Percentiles rank a stretch among this genome's conserved stretches.
phyloP scores from a whole-genome alignment of 1,140 invertebrate species.

The Papilio xuthus region DNA sequence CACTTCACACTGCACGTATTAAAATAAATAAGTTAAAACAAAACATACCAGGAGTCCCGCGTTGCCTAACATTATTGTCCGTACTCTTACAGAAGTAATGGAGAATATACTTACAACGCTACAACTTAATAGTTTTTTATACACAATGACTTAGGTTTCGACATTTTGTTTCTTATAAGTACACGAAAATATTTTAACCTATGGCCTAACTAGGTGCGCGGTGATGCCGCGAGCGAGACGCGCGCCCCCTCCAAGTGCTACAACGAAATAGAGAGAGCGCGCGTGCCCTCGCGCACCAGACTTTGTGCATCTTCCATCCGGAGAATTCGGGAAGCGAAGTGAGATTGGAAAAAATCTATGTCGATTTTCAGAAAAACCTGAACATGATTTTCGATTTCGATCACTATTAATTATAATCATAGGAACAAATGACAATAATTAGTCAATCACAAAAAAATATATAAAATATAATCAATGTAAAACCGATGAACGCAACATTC shows the following conservation, averaged over 20 bases:
- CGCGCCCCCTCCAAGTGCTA: conserved; percentile 44
- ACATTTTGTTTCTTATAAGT: conserved; percentile 81
- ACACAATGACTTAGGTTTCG: conserved; percentile 82
- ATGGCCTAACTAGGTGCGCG: conserved; percentile 77
- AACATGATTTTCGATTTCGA: conserved; percentile 74
- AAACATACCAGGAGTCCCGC: conserved; percentile 63
- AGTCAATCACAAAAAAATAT: conserved; percentile 78
- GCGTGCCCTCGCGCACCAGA: conserved; percentile 62
- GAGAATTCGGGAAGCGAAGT: conserved; percentile 57
- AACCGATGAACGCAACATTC: conserved; percentile 71
- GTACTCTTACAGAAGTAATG: conserved; percentile 77
- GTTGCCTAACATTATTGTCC: conserved; percentile 77
- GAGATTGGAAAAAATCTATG: conserved; percentile 71
- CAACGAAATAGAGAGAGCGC: conserved; percentile 44
- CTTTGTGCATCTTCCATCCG: conserved; percentile 55
- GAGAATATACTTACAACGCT: conserved; percentile 78
- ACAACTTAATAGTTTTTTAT: conserved; percentile 80
- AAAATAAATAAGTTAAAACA: conserved; percentile 79
- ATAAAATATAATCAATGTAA: conserved; percentile 70
- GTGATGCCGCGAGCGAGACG: conserved; percentile 53
- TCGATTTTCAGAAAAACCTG: conserved; percentile 79
- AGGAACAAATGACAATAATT: conserved; percentile 80
- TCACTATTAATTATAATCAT: conserved; percentile 76
- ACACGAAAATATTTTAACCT: conserved; percentile 76
- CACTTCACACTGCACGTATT: conserved; percentile 53